These are phyloP conservation scores for Climacteris rufus DNA, from an alignment of 2,113 vertebrate species.

Conservation along the genomic window DNA sequence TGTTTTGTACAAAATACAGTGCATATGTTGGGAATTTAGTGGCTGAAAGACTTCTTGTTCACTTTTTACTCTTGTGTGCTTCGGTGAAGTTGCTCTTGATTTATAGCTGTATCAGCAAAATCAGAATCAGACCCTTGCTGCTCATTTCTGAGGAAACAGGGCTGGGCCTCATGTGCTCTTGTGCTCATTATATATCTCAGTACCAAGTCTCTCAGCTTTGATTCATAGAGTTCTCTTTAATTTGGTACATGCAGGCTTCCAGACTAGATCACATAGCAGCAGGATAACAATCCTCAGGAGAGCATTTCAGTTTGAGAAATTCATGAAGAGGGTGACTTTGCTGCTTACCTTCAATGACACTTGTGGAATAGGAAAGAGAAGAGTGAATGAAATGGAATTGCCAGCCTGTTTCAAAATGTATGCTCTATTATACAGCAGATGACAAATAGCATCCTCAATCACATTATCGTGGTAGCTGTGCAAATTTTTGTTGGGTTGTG, in stretches of 20 bases:
- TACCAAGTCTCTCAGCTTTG: conserved; percentile 41
- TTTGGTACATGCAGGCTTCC: conserved; percentile 34
- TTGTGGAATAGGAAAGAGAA: conserved; percentile 47
- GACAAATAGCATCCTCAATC: neutral
- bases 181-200: conserved; percentile 26
- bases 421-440: neutral
- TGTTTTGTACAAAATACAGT: conserved; percentile 3
- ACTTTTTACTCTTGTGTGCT: conserved; percentile 7
- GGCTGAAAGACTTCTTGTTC: conserved; percentile 13
- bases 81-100: conserved; percentile 34
- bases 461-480: neutral
- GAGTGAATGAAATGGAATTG: conserved; percentile 40
- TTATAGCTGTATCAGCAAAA: conserved; percentile 33
- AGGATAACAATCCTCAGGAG: conserved; percentile 58
- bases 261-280: conserved; percentile 41
- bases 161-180: neutral
- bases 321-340: conserved; percentile 55
- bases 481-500: neutral
- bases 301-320: conserved; percentile 59
- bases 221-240: conserved; percentile 56
- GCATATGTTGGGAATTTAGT: neutral
- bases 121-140: conserved; percentile 49
- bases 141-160: conserved; percentile 24
- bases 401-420: conserved; percentile 30
- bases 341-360: conserved; percentile 57